Evolutionary conservation across 2,113 vertebrate genomes (phyloP), one percentile per base, ranked within the genome.

Genomic region (Mystacornis crossleyi): DNA sequence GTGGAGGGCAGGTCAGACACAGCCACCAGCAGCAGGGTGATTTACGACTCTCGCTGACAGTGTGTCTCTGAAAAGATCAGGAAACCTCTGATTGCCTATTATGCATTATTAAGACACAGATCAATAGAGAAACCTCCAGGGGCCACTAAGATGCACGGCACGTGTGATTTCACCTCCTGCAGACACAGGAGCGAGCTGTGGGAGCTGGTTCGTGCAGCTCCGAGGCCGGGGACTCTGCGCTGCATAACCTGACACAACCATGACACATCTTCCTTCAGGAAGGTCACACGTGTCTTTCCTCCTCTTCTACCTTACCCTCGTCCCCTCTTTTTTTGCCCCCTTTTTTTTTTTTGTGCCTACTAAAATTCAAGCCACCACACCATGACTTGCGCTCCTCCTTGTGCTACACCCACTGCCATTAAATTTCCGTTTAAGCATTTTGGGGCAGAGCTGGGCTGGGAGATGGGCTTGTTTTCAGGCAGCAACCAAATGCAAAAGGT

Each of bases 21-120:
- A 71, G 54, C 16, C 62, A 73, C 51, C 69, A 93, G 65, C 92
- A 95, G 48, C 64, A 31, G 20, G 36, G 69, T 40, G 84, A 87
- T 78, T 94, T 64, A 73, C 58, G 9, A n/a, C 90, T 78, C 95
- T 72, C 6, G 0, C 79, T 91, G 91, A 78, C 69, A 94, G 78
- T 33, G 38, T 1, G 18, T 60, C 69, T 70, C 66, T 47, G 24
- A 47, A 86, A 82, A 83, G 69, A 31, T 38, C 94, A 96, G 60
- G 60, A 90, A 93, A 94, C 95, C 89, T 69, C 91, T 93, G 93
- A 97, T 96, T 97, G 94, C 81, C 64, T 93, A 94, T 97, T 98
- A 97, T 42, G 69, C 80, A 94, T 97, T 97, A 97, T 89, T 96
- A 96, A 97, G 91, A 95, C 86, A 96, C 31, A 95, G 86, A 97